Evolutionary conservation across 2,113 vertebrate genomes (phyloP).

Genomic region (Vombatus ursinus): DNA sequence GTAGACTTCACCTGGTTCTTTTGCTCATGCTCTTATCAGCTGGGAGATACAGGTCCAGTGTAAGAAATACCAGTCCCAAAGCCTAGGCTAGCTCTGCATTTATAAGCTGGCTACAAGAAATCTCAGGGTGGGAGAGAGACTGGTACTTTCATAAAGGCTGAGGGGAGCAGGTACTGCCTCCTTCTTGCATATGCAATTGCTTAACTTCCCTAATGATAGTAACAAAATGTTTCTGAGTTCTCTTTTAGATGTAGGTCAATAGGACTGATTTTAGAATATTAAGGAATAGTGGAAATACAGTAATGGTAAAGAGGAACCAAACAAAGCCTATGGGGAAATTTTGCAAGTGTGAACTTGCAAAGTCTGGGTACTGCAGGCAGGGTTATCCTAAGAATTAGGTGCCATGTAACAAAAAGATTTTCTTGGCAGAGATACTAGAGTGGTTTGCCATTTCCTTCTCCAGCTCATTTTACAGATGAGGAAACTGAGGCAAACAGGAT

Average conservation of each 20-base stretch:
- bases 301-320: background rate
- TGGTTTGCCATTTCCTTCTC: no score
- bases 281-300: background rate
- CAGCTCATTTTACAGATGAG: no score
- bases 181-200: background rate
- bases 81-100: background rate
- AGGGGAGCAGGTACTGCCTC: background rate
- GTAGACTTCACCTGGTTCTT: background rate
- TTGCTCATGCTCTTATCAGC: background rate
- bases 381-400: background rate
- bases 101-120: background rate
- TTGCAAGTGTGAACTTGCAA: background rate
- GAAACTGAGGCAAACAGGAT: no score
- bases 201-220: background rate
- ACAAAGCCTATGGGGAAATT: background rate
- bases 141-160: rapidly evolving
- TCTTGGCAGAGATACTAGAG: background rate
- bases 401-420: background rate
- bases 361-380: background rate
- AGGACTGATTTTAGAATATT: background rate
- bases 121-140: background rate
- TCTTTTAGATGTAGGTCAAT: background rate
- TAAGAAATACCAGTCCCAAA: background rate
- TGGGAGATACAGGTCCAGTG: background rate
- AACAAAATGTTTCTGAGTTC: background rate